Base-by-base conservation (phyloP, 2,888 invertebrate species). In the Mamestra brassicae region DNA sequence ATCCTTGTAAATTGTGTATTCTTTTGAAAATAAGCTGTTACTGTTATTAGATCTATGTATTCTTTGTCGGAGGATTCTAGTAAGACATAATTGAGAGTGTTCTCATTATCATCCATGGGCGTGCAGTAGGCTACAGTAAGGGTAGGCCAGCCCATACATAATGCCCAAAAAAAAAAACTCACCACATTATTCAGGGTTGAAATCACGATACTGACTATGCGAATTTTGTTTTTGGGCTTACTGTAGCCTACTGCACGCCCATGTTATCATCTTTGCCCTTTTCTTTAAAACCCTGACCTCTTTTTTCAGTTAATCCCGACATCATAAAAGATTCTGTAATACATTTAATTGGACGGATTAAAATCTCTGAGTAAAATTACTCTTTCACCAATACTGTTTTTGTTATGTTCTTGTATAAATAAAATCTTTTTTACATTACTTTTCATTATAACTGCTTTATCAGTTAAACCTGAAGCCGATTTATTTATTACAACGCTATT, bases 401-500 rank as follows among this genome's bases (percentile, higher is more conserved):
- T 11, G 5, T 17, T 2, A 50, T 17, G 6, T 73, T 60, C 10
- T 34, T 42, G 8, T 42, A 6, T 17, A 10, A 47, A 13, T 2
- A 6, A 38, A 75, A 55, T 13, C 11, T 3, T 50, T 10, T 63
- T 38, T 7, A 8, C 7, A 76, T 57, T 45, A 1, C 11, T 62
- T 69, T 68, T 57, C 55, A 52, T 70, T 26, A 52, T 52, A 63
- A 60, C 45, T 47, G 42, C 50, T 70, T 50, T 17, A 7, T 52
- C 34, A n/a, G 52, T 57, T 45, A 52, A 4, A 34, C 7, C 38
- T 38, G 7, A 26, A 26, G 42, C 17, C 17, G 26, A 36, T 47
- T 52, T 45, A 70, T 70, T 80, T 58, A 34, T 58, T 15, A 61
- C 60, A 77, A n/a, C 26, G 47, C 55, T 52, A n/a, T 70, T 61